phyloP scores from a whole-genome alignment of 35 echinoderm and acorn worm species.

The Holothuria glaberrima region DNA sequence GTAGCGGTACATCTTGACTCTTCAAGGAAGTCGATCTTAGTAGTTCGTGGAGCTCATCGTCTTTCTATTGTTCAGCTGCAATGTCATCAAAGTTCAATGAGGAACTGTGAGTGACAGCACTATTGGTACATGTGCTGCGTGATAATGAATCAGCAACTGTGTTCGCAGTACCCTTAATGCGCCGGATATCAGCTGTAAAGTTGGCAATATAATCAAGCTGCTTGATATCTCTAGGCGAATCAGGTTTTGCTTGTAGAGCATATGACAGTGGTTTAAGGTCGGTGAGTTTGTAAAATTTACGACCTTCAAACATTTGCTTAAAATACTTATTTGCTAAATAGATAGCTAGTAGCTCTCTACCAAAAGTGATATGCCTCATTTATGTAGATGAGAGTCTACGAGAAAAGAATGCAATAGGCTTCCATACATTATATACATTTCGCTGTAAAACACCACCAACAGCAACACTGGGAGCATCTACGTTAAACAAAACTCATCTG shows the following conservation, averaged over 20 bases:
- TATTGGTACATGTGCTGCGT: too few relatives aligned
- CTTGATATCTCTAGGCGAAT: slow-evolving; percentile 54
- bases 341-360: slow-evolving; percentile 50
- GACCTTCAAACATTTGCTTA: slow-evolving; percentile 42
- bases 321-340: slow-evolving; percentile 57
- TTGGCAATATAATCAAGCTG: slow-evolving; percentile 69
- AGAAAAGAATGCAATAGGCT: slow-evolving; percentile 67
- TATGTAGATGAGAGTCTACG: background rate
- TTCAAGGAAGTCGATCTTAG: slow-evolving; percentile 24
- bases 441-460: slow-evolving; percentile 34
- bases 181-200: slow-evolving; percentile 64
- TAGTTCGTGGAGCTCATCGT: slow-evolving; percentile 27
- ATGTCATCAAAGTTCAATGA: background rate
- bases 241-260: slow-evolving; percentile 30
- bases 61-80: slow-evolving; percentile 27
- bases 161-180: slow-evolving; percentile 55
- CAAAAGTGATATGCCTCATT: slow-evolving; percentile 53
- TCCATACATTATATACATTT: slow-evolving; percentile 26
- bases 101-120: background rate
- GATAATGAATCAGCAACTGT: slow-evolving; percentile 50
- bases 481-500: slow-evolving; percentile 30
- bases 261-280: slow-evolving; percentile 53
- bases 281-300: background rate
- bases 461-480: background rate
- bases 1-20: slow-evolving; percentile 32